Percentiles rank a stretch among this genome's conserved stretches.
Conservation (phyloP, 1,140 invertebrate genomes). For the Conopomorpha cramerella region DNA sequence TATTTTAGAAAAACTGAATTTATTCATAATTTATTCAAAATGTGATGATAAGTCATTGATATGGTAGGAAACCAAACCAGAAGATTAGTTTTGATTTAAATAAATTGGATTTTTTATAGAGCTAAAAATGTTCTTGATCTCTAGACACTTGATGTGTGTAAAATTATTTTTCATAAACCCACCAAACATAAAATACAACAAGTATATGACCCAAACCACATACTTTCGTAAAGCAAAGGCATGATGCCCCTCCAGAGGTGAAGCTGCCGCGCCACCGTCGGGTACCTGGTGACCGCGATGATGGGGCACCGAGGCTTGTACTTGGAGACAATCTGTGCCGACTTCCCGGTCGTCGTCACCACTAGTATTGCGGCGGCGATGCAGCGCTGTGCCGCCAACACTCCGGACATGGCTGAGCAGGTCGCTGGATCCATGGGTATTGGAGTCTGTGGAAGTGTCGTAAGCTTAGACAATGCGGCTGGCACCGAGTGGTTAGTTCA, state of each 20-base stretch:
- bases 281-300: conserved; percentile 77
- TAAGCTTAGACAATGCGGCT: not conserved
- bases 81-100: too few relatives aligned
- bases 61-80: too few relatives aligned
- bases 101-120: too few relatives aligned
- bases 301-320: conserved; percentile 85
- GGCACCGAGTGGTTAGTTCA: not conserved
- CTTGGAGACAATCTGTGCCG: conserved; percentile 76
- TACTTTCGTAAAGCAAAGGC: conserved; percentile 71
- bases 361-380: conserved; percentile 84
- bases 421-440: conserved; percentile 62
- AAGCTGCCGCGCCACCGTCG: conserved; percentile 71
- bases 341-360: conserved; percentile 81
- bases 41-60: too few relatives aligned
- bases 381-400: conserved; percentile 79
- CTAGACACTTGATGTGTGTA: too few relatives aligned
- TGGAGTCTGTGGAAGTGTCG: conserved; percentile 13
- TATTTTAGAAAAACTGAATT: too few relatives aligned
- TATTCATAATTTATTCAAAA: too few relatives aligned
- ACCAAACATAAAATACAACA: too few relatives aligned
- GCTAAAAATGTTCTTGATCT: too few relatives aligned
- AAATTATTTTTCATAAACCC: too few relatives aligned
- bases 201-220: too few relatives aligned
- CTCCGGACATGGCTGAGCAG: conserved; percentile 75
- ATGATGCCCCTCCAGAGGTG: conserved; percentile 79